A percentile compares a stretch with the other conserved stretches of the same genome.
These are phyloP conservation scores for Lates japonicus DNA, from an alignment of 2,797 vertebrate species.

Conservation along the genomic window DNA sequence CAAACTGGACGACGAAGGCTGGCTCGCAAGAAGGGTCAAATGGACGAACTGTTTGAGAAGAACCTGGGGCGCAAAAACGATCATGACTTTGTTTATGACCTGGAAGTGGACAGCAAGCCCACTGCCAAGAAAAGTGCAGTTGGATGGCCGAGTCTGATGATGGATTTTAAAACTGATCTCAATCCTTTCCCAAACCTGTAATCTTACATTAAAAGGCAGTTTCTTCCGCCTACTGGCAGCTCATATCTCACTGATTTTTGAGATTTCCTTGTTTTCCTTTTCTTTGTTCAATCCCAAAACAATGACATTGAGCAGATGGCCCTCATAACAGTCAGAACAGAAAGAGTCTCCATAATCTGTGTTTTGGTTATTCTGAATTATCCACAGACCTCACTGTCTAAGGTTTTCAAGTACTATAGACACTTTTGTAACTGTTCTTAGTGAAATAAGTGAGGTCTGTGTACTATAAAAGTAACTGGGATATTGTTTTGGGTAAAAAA, in stretches of 20 bases:
- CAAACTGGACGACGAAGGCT: constrained; percentile 92
- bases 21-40: constrained; percentile 91
- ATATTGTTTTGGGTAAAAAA: background rate
- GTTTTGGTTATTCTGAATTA: background rate
- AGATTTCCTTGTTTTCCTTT: background rate
- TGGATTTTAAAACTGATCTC: constrained; percentile 83
- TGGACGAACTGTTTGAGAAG: constrained; percentile 94
- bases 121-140: constrained; percentile 88
- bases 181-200: background rate
- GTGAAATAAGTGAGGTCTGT: background rate
- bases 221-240: background rate
- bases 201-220: background rate
- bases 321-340: background rate
- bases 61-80: constrained; percentile 92
- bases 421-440: background rate
- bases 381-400: background rate
- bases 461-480: no score
- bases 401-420: background rate
- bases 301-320: background rate
- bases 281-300: background rate
- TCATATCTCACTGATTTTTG: background rate
- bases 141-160: constrained; percentile 92
- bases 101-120: constrained; percentile 89
- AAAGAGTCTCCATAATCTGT: background rate
- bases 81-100: constrained; percentile 91